These are phyloP conservation scores for Eulemur rufifrons DNA, from an alignment of 2,113 vertebrate species.

Conservation along the genomic window DNA sequence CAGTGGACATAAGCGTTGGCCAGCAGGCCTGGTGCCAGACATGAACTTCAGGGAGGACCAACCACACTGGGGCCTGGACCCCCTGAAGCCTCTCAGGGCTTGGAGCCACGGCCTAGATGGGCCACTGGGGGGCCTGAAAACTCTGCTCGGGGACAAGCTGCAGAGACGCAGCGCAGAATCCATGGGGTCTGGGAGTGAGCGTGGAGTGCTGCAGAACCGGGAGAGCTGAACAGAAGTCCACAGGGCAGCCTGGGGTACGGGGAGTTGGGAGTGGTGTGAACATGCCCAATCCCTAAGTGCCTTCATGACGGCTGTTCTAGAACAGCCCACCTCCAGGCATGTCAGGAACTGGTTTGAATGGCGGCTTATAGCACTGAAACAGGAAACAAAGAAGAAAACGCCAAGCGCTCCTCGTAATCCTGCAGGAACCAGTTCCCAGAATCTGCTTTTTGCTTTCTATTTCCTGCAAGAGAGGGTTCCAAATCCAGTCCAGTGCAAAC, in stretches of 20 bases:
- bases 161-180: neutral
- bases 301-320: neutral
- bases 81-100: neutral
- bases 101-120: neutral
- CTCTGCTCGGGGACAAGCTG: neutral
- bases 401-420: neutral
- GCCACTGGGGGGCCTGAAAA: neutral
- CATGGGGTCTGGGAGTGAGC: neutral
- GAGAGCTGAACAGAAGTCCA: neutral
- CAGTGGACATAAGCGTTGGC: neutral
- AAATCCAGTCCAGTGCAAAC: neutral
- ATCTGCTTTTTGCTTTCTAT: constrained; percentile 20
- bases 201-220: neutral
- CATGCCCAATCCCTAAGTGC: fast-evolving
- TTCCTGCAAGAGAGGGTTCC: neutral
- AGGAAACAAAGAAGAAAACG: constrained; percentile 25
- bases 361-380: neutral
- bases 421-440: neutral
- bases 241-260: neutral
- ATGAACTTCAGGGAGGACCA: neutral
- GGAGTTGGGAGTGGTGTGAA: neutral
- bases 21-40: neutral
- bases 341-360: neutral
- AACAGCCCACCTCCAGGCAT: neutral
- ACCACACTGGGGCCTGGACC: neutral